phyloP scores from a whole-genome alignment of 2,113 vertebrate genomes.

The Ptyas mucosa region DNA sequence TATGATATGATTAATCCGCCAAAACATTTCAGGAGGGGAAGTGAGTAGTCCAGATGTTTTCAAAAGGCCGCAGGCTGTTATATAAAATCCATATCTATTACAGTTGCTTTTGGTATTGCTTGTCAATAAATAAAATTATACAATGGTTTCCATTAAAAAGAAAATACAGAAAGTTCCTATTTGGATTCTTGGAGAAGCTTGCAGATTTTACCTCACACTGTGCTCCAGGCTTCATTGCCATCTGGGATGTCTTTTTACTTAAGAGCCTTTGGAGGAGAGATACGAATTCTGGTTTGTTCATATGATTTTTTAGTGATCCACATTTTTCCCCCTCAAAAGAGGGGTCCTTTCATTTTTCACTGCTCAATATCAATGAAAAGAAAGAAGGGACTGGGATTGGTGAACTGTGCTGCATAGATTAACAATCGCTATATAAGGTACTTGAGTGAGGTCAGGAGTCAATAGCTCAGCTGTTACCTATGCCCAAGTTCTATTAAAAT shows the following conservation, averaged over 20 bases:
- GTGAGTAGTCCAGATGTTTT: neutral
- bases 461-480: neutral
- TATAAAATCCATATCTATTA: neutral
- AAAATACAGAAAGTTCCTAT: neutral
- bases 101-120: neutral
- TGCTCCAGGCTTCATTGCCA: neutral
- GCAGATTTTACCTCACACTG: neutral
- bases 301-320: neutral
- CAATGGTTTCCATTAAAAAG: neutral
- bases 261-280: neutral
- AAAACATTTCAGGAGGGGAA: neutral
- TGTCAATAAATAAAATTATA: neutral
- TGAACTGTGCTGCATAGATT: neutral
- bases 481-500: neutral
- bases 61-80: neutral
- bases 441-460: neutral
- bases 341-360: neutral
- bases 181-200: neutral
- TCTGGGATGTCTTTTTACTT: neutral
- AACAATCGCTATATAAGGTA: neutral
- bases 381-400: neutral
- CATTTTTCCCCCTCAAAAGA: neutral
- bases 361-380: neutral
- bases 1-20: neutral
- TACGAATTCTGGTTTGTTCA: neutral